These are phyloP conservation scores for Drosophila gunungcola DNA, from an alignment of 1,140 invertebrate species.

Conservation along the genomic window DNA sequence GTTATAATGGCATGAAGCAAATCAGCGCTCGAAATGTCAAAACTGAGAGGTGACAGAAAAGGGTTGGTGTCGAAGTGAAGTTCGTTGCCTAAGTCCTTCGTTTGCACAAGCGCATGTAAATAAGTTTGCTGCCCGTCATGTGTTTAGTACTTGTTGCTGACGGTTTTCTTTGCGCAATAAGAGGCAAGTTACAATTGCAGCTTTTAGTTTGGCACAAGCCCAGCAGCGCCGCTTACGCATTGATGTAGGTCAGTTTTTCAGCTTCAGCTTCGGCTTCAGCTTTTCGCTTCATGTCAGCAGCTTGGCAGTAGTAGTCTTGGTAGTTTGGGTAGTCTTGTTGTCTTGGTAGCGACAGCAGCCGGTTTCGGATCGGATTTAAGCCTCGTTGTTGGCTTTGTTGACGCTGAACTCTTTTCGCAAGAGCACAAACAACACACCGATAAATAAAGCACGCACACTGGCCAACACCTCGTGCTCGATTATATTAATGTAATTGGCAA, in stretches of 20 bases:
- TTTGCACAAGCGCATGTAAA: constrained; percentile 64
- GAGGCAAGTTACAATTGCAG: constrained; percentile 69
- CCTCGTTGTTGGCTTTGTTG: constrained; percentile 42
- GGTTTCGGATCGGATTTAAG: constrained; percentile 61
- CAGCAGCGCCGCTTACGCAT: constrained; percentile 61
- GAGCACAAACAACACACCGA: constrained; percentile 28
- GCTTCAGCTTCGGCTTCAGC: constrained; percentile 58
- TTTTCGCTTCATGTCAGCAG: constrained; percentile 64
- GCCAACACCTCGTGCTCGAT: constrained; percentile 38
- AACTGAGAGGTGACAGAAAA: constrained; percentile 32
- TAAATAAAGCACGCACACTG: constrained; percentile 5
- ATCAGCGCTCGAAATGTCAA: constrained; percentile 27
- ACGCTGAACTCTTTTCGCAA: constrained; percentile 67
- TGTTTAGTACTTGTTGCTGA: constrained; percentile 13
- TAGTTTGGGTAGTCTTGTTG: neutral
- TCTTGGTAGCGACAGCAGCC: constrained; percentile 47
- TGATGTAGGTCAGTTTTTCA: constrained; percentile 80
- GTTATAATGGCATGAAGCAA: constrained; percentile 19
- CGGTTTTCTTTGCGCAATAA: constrained; percentile 67
- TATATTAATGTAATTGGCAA: constrained; percentile 75
- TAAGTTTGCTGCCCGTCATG: constrained; percentile 43
- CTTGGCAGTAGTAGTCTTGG: constrained; percentile 6
- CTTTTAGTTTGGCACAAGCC: constrained; percentile 47
- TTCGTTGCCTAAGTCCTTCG: constrained; percentile 76
- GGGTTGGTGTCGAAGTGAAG: constrained; percentile 23